Conservation (phyloP, 1,140 invertebrate species). For the Musca domestica region DNA sequence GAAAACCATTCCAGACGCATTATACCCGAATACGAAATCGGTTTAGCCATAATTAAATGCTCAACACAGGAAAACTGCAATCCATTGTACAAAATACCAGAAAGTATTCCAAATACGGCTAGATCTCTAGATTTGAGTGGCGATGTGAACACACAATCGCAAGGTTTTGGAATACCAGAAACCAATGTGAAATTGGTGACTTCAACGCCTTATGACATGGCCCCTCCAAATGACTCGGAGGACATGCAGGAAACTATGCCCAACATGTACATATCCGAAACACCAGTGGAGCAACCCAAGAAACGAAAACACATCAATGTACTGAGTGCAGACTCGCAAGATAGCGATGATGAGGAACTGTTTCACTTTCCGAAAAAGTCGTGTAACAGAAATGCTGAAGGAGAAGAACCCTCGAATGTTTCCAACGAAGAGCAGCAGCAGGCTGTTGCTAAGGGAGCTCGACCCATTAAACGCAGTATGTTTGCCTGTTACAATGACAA, state of each 20-base stretch:
- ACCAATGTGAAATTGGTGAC: slow-evolving; percentile 5
- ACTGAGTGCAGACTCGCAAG: slow-evolving; percentile 34
- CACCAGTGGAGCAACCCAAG: slow-evolving; percentile 7
- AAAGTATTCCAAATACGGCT: neutral
- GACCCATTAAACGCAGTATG: neutral
- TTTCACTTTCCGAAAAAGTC: slow-evolving; percentile 37
- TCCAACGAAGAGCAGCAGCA: neutral
- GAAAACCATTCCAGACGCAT: slow-evolving; percentile 54
- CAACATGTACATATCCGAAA: neutral
- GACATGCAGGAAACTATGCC: neutral
- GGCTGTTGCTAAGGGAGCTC: neutral
- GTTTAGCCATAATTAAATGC: slow-evolving; percentile 64
- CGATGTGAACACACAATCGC: neutral
- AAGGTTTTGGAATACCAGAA: slow-evolving; percentile 19
- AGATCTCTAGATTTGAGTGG: slow-evolving; percentile 26
- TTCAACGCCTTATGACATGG: neutral
- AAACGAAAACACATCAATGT: slow-evolving; percentile 33
- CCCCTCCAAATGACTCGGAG: neutral
- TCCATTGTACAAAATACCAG: slow-evolving; percentile 55
- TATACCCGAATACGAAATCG: slow-evolving; percentile 67
- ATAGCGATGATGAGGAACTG: slow-evolving; percentile 37
- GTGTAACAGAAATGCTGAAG: neutral
- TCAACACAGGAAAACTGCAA: slow-evolving; percentile 66
- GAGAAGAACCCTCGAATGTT: neutral
- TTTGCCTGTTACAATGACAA: slow-evolving; percentile 7